phyloP scores from a whole-genome alignment of 2,888 invertebrate genomes.

The Clistopyga incitator region DNA sequence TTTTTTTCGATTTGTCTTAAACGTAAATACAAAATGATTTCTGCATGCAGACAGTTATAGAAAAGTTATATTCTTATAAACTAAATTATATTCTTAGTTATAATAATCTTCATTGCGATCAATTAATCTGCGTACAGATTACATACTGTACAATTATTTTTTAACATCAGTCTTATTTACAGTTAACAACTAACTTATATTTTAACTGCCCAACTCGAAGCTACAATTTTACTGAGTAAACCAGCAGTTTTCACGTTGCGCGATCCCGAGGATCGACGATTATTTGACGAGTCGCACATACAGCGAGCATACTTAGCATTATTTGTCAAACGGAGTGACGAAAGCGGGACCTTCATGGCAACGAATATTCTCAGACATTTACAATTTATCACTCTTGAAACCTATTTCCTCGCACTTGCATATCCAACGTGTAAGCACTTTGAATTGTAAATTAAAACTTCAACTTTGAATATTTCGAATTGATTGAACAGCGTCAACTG shows the following conservation, averaged over 20 bases:
- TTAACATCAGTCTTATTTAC: slow-evolving; percentile 58
- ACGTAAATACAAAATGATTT: slow-evolving; percentile 11
- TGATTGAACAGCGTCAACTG: background rate
- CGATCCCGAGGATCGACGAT: background rate
- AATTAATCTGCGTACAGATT: slow-evolving; percentile 7
- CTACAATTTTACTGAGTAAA: background rate
- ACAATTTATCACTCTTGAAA: background rate
- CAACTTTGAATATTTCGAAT: background rate
- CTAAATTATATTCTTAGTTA: slow-evolving; percentile 10
- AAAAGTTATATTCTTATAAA: slow-evolving; percentile 21
- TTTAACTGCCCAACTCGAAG: background rate
- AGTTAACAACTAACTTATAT: slow-evolving; percentile 6
- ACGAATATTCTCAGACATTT: slow-evolving; percentile 3
- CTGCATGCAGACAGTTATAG: slow-evolving; percentile 11
- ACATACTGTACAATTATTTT: slow-evolving; percentile 27
- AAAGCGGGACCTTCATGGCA: background rate
- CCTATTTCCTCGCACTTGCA: background rate
- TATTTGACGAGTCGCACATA: background rate
- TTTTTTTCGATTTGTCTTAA: background rate
- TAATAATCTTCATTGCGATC: background rate
- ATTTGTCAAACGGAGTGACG: background rate
- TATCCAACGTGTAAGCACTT: background rate
- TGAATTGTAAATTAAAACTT: background rate
- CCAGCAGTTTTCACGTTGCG: background rate
- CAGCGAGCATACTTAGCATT: slow-evolving; percentile 9